Percentiles rank a stretch among this genome's conserved stretches.
phyloP scores from a whole-genome alignment of 2,797 vertebrate species.

The Melanotaenia boesemani region DNA sequence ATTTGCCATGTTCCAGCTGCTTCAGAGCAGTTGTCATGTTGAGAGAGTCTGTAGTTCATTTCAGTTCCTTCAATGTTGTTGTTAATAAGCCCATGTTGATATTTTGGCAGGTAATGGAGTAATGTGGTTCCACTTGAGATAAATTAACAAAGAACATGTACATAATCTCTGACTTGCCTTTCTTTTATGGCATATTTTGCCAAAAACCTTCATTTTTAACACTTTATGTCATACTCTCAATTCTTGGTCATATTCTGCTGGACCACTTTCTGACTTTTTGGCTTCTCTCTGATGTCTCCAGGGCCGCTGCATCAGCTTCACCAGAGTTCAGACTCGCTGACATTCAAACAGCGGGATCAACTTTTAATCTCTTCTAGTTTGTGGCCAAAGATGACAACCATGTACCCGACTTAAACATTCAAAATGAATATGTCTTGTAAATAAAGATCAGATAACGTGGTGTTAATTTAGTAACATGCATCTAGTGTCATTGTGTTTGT shows the following conservation, averaged over 20 bases:
- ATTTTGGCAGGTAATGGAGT: background rate
- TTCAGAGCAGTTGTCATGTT: background rate
- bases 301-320: slow-evolving; percentile 86
- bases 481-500: background rate
- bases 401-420: background rate
- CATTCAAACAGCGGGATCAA: slow-evolving; percentile 16
- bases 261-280: background rate
- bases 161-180: background rate
- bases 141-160: background rate
- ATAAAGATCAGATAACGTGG: slow-evolving; percentile 53
- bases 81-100: background rate
- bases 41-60: background rate
- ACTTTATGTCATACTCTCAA: background rate
- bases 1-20: background rate
- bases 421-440: slow-evolving; percentile 53
- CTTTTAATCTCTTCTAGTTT: slow-evolving; percentile 22
- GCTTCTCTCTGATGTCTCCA: slow-evolving; percentile 46
- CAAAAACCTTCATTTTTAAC: background rate
- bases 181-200: background rate
- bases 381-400: slow-evolving; percentile 27
- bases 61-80: background rate
- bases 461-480: background rate
- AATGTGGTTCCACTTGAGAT: background rate
- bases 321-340: slow-evolving; percentile 76
- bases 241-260: background rate